Conservation (phyloP, 2,888 invertebrate species). For the Sesia apiformis region DNA sequence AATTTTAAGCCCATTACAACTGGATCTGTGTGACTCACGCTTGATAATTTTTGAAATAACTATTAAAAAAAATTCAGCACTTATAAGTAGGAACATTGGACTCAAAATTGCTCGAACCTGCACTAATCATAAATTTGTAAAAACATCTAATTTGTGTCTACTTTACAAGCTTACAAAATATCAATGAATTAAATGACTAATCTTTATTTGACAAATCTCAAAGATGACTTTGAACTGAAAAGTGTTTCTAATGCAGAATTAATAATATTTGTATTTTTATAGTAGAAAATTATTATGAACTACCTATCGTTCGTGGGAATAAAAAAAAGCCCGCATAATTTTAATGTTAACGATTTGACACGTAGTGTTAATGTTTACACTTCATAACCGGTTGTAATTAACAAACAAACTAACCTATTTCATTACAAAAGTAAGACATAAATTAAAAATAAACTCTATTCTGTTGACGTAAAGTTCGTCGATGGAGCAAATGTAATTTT, state of each 20-base stretch:
- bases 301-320: conserved; percentile 17
- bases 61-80: neutral
- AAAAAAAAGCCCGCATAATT: conserved; percentile 16
- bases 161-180: no score
- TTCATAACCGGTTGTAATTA: conserved; percentile 18
- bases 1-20: conserved; percentile 30
- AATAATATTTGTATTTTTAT: neutral
- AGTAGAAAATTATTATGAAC: neutral
- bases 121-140: neutral
- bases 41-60: neutral
- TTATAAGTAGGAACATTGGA: neutral
- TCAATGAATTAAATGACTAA: no score
- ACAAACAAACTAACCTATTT: conserved; percentile 1
- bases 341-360: conserved; percentile 24
- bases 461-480: neutral
- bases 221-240: neutral
- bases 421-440: neutral
- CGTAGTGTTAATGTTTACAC: conserved; percentile 28
- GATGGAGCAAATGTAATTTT: neutral
- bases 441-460: neutral
- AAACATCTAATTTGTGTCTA: neutral
- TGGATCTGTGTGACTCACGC: conserved; percentile 9
- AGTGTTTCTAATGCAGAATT: neutral
- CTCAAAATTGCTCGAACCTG: neutral
- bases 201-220: neutral